Base-by-base conservation (phyloP, 2,888 invertebrate genomes). In the Rhamphomyia laevipes region DNA sequence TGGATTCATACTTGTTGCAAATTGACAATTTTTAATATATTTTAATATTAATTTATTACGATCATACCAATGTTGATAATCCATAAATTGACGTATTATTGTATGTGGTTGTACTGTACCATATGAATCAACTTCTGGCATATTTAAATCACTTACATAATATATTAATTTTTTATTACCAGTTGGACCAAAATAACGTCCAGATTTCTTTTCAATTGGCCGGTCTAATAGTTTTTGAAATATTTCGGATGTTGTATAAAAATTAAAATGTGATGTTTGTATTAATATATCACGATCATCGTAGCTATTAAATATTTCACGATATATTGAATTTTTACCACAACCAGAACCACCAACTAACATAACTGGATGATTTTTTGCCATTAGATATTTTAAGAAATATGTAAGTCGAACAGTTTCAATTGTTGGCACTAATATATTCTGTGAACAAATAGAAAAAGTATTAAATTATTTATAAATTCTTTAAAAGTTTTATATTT, bases 41-140 rank as follows among this genome's bases (percentile, higher is more conserved):
- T 94, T 95, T 23, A 94, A 47, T 33, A 61, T 74, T 46, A 95
- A 72, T 62, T 93, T 92, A 51, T 80, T 77, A 50, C 94, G 75
- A 66, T 95, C 95, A 58, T 73, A 82, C 95, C 95, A 96, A 68
- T 95, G 95, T 56, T 79, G 80, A 65, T 96, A 95, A 71, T 95
- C 93, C 78, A 95, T 82, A 66, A 88, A 92, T 67, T 96, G 91
- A 33, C 95, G 75, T 56, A 96, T 85, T 5, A 96, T 77, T 0
- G 95, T 95, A 65, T 95, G 95, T 0, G 95, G 92, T 66, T 94
- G 94, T 13, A 94, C 94, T 0, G 95, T 96, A 51, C 90, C 93
- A 66, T 94, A 96, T 47, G 78, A 79, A 70, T 96, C 95, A 5
- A 94, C 93, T 74, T 93, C 92, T 1, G 95, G 95, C 93, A 95